Evolutionary conservation across 1,140 invertebrate genomes (phyloP).

Genomic region (Lamellibrachia luymesi): DNA sequence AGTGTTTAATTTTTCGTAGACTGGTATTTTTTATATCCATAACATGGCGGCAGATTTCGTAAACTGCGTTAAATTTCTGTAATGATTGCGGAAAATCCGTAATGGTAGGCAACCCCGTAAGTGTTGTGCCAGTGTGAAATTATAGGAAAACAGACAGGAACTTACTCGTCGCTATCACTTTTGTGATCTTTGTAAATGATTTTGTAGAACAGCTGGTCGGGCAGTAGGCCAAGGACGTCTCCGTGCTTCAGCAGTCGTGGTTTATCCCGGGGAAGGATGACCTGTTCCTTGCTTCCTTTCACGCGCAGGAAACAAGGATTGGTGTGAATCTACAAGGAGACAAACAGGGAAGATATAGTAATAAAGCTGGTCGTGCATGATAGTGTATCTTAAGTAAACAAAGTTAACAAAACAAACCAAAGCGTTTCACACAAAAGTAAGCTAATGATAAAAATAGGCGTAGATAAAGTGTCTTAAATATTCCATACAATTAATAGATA

Average conservation of each 20-base stretch:
- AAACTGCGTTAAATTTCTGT: too few relatives aligned
- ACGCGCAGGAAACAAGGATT: slow-evolving; percentile 51
- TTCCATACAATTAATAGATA: too few relatives aligned
- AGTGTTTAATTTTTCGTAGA: too few relatives aligned
- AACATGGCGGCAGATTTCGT: too few relatives aligned
- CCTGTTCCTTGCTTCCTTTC: slow-evolving; percentile 26
- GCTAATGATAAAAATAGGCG: too few relatives aligned
- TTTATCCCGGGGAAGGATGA: slow-evolving; percentile 42
- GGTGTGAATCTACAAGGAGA: slow-evolving; percentile 44
- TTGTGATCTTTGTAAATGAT: slow-evolving; percentile 30
- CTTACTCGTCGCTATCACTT: background rate
- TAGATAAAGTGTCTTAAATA: too few relatives aligned
- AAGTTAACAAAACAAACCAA: too few relatives aligned
- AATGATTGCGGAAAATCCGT: too few relatives aligned
- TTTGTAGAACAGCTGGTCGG: slow-evolving; percentile 47
- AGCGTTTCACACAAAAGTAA: too few relatives aligned
- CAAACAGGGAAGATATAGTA: background rate
- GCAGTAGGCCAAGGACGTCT: slow-evolving; percentile 39
- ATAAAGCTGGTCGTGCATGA: background rate
- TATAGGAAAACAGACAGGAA: background rate
- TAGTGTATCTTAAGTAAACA: too few relatives aligned
- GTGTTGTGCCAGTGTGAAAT: background rate
- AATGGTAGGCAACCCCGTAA: too few relatives aligned
- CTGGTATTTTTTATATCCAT: too few relatives aligned
- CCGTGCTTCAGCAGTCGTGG: slow-evolving; percentile 40